phyloP scores from a whole-genome alignment of 2,113 vertebrate genomes.

The Pungitius pungitius region DNA sequence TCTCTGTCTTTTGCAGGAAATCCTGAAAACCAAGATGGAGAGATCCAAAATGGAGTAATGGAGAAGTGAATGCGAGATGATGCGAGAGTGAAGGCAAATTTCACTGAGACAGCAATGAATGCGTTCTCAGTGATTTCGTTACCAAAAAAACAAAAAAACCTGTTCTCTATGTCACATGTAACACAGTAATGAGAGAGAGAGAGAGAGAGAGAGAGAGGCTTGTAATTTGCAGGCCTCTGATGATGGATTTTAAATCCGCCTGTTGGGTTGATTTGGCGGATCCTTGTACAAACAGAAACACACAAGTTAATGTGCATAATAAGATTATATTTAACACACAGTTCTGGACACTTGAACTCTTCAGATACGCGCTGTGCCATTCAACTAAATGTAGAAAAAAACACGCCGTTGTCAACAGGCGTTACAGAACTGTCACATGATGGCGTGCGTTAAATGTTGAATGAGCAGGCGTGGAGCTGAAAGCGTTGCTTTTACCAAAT shows the following conservation, averaged over 20 bases:
- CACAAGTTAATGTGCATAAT: neutral
- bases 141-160: constrained; percentile 49
- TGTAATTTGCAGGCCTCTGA: neutral
- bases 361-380: neutral
- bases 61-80: neutral
- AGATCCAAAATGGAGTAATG: constrained; percentile 84
- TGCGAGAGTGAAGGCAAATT: constrained; percentile 1
- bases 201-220: constrained; percentile 23
- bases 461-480: constrained; percentile 13
- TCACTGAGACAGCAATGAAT: constrained; percentile 38
- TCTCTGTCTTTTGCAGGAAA: constrained; percentile 67
- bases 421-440: constrained; percentile 9
- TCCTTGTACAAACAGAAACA: neutral
- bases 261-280: neutral
- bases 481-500: neutral
- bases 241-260: neutral
- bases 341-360: neutral
- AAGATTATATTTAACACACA: constrained; percentile 18
- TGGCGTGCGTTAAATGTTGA: constrained; percentile 14
- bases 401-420: neutral
- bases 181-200: constrained; percentile 12
- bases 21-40: constrained; percentile 82
- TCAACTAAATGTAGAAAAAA: neutral
- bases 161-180: constrained; percentile 23
- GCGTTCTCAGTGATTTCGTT: constrained; percentile 26